These are phyloP conservation scores for Cyphomyrus discorhynchus DNA, from an alignment of 2,113 vertebrate species.

Conservation along the genomic window DNA sequence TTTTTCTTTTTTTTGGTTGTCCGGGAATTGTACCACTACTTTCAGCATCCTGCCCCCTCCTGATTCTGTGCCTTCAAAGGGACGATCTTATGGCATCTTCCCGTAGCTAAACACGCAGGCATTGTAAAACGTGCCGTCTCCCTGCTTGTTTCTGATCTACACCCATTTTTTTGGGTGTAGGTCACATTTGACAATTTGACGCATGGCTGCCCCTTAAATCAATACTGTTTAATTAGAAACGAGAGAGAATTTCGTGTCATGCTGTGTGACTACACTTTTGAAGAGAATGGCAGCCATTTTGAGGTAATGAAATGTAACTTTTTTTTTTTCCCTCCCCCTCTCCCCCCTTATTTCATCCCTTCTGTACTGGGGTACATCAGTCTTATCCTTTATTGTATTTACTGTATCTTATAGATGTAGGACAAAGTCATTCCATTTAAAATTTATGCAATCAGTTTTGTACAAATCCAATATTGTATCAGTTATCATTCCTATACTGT, in stretches of 20 bases:
- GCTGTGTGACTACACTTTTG: background rate
- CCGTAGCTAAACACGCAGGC: background rate
- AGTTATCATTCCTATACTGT: slow-evolving; percentile 52
- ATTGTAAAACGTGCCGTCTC: slow-evolving; percentile 19
- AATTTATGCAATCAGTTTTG: slow-evolving; percentile 57
- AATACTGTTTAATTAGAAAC: background rate
- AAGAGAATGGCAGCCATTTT: slow-evolving; percentile 8
- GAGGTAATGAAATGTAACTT: background rate
- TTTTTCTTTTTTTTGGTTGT: slow-evolving; percentile 9
- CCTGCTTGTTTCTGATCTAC: background rate
- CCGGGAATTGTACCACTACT: slow-evolving; percentile 23
- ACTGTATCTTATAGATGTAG: slow-evolving; percentile 39
- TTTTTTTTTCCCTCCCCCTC: background rate
- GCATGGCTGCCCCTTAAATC: background rate
- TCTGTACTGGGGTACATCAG: slow-evolving; percentile 23
- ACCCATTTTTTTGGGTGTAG: background rate
- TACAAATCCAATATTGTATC: slow-evolving; percentile 47
- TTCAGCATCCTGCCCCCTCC: background rate
- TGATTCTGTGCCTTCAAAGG: slow-evolving; percentile 46
- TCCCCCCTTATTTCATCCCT: background rate
- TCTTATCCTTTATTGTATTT: slow-evolving; percentile 37
- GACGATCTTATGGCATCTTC: background rate
- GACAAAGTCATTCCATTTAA: slow-evolving; percentile 39
- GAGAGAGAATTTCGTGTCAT: background rate
- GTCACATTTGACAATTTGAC: background rate